Percentiles rank a stretch among this genome's conserved stretches.
Conservation (phyloP, 2,888 invertebrate species). For the Creontiades dilutus region DNA sequence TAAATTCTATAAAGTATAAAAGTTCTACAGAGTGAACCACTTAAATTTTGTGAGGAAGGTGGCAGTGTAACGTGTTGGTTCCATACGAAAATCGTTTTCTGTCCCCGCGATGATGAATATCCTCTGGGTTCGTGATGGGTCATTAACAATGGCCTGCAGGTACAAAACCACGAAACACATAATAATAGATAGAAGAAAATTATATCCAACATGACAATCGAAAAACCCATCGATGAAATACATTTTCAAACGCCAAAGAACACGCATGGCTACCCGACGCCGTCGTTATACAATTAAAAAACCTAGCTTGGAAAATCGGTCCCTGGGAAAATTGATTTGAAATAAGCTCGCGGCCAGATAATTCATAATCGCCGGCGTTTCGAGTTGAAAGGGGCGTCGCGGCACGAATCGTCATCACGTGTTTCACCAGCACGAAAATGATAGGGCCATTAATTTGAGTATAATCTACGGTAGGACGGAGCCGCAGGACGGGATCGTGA, state of each 20-base stretch:
- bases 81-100: too few relatives aligned
- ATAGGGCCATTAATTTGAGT: conserved; percentile 31
- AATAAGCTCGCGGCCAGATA: background rate
- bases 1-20: too few relatives aligned
- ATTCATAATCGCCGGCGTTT: background rate
- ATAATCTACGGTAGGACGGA: background rate
- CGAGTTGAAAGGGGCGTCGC: background rate
- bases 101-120: too few relatives aligned
- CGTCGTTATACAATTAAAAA: conserved; percentile 5
- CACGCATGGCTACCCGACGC: background rate
- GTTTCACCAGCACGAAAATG: conserved; percentile 13
- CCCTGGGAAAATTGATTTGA: background rate
- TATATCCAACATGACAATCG: background rate
- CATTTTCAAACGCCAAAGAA: background rate
- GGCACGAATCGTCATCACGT: conserved; percentile 42
- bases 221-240: background rate
- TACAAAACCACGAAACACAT: too few relatives aligned
- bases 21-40: too few relatives aligned
- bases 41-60: too few relatives aligned
- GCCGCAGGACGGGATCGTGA: background rate
- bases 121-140: too few relatives aligned
- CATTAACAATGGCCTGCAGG: too few relatives aligned
- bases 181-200: too few relatives aligned
- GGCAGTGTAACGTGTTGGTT: too few relatives aligned
- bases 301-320: background rate